phyloP scores from a whole-genome alignment of 2,113 vertebrate genomes.

The Vombatus ursinus region DNA sequence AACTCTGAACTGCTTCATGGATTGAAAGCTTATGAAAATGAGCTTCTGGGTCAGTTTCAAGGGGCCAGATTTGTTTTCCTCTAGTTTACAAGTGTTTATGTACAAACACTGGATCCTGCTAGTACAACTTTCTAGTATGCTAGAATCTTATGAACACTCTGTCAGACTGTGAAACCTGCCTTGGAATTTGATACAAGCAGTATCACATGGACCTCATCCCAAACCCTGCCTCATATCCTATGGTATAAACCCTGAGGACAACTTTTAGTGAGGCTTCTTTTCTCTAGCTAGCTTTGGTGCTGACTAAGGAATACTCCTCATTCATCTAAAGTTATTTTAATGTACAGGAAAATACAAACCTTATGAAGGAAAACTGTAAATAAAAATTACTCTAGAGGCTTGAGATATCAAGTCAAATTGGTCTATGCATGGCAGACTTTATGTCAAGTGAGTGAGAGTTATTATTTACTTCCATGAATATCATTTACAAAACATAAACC shows the following conservation, averaged over 20 bases:
- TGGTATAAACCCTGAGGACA: not conserved
- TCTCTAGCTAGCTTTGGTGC: not conserved
- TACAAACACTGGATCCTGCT: not conserved
- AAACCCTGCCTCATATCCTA: not conserved
- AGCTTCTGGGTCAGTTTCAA: not conserved
- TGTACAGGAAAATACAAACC: no score
- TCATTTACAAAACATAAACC: not conserved
- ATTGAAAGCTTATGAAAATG: not conserved
- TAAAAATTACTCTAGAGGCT: no score
- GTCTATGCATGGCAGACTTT: not conserved
- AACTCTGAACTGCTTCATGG: not conserved
- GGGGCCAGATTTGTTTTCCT: not conserved
- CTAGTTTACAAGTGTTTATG: not conserved
- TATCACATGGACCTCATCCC: not conserved
- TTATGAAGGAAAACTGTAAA: no score
- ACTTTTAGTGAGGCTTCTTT: not conserved
- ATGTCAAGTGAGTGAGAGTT: not conserved
- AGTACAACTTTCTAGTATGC: not conserved
- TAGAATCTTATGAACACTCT: not conserved
- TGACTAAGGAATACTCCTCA: not conserved
- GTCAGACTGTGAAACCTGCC: not conserved
- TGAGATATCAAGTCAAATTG: not conserved
- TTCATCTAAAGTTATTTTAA: not conserved
- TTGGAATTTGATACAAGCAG: not conserved
- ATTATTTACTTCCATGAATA: not conserved